Evolutionary conservation across 2,113 vertebrate species (phyloP).

Genomic region (Noturus placidus): DNA sequence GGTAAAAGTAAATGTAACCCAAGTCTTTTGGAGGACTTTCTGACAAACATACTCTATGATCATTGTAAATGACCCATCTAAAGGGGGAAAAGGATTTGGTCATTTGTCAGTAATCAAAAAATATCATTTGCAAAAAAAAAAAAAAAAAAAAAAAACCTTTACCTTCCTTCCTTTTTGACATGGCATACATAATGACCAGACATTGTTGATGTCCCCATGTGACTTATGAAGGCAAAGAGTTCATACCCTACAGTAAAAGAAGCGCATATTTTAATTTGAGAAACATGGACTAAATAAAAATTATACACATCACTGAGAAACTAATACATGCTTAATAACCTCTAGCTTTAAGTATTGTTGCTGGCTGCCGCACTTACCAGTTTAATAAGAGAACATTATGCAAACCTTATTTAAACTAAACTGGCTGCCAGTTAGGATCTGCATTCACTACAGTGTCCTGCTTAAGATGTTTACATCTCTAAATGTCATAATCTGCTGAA

Average conservation of each 20-base stretch:
- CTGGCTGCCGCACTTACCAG: not conserved
- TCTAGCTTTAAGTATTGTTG: not conserved
- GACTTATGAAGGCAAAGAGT: conserved; percentile 95
- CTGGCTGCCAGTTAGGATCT: not conserved
- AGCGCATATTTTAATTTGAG: not conserved
- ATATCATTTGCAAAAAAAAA: not conserved
- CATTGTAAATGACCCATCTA: conserved; percentile 99
- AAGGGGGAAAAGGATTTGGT: conserved; percentile 22
- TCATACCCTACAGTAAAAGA: conserved; percentile 81
- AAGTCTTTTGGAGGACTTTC: conserved; percentile 96
- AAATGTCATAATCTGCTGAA: not conserved
- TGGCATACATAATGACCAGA: conserved; percentile 97
- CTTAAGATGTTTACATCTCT: not conserved
- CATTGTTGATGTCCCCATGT: conserved; percentile 98
- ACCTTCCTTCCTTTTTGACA: conserved; percentile 98
- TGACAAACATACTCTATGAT: conserved; percentile 96
- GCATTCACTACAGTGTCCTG: not conserved
- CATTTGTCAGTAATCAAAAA: not conserved
- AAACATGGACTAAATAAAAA: not conserved
- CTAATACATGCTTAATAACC: not conserved
- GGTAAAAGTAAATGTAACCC: conserved; percentile 99
- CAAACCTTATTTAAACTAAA: not conserved
- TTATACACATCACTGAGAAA: not conserved
- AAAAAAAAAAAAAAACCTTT: conserved; percentile 52
- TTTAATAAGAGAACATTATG: not conserved